phyloP scores from a whole-genome alignment of 2,888 invertebrate genomes.

The Chrysomela aeneicollis region DNA sequence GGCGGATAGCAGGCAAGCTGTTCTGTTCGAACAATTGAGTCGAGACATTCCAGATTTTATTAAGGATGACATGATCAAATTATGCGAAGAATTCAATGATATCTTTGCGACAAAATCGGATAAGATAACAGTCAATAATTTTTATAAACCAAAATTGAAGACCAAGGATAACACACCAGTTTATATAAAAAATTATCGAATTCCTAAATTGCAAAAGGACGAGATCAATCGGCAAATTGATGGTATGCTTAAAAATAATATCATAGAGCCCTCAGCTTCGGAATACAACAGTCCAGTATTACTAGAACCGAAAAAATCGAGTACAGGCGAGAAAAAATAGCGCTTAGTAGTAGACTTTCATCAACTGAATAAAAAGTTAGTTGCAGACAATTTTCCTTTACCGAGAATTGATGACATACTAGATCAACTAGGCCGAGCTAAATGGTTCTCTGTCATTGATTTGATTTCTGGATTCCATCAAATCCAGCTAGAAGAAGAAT shows the following conservation, averaged over 20 bases:
- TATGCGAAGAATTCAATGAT: too few species aligned
- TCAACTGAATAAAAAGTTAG: slow-evolving; percentile 32
- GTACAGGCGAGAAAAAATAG: slow-evolving; percentile 30
- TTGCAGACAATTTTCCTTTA: slow-evolving; percentile 37
- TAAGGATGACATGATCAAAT: too few species aligned
- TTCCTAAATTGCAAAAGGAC: too few species aligned
- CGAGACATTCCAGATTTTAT: too few species aligned
- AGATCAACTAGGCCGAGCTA: slow-evolving; percentile 36
- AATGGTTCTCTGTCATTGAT: slow-evolving; percentile 39
- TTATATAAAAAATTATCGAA: too few species aligned
- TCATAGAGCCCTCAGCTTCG: slow-evolving; percentile 36
- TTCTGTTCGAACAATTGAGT: too few species aligned
- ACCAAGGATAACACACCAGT: too few species aligned
- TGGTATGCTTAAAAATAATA: slow-evolving; percentile 31
- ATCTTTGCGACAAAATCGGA: too few species aligned
- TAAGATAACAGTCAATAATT: too few species aligned
- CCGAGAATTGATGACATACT: slow-evolving; percentile 38
- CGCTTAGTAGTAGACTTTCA: slow-evolving; percentile 37
- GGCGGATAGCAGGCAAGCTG: too few species aligned
- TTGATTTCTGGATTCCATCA: too few species aligned
- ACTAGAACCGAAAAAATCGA: slow-evolving; percentile 39
- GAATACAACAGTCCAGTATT: slow-evolving; percentile 41
- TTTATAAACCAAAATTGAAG: too few species aligned
- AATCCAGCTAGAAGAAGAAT: slow-evolving; percentile 31
- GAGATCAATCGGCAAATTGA: slow-evolving; percentile 39